Evolutionary conservation across 2,113 vertebrate species (phyloP), one percentile per base, ranked within the genome.

Genomic region (Okapia johnstoni): DNA sequence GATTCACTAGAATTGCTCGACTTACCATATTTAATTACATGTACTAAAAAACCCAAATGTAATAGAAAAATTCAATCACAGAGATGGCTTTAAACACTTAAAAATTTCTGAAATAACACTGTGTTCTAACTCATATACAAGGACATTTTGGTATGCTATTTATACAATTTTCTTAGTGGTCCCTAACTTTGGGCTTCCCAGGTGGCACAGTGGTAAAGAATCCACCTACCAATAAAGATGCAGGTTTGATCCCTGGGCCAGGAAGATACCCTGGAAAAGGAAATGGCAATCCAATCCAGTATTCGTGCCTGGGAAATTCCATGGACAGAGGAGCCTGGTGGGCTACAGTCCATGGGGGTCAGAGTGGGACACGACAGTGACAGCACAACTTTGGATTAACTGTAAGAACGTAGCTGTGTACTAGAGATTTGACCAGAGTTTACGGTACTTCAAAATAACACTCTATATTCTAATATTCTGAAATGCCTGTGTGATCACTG

Each of bases 31-130:
- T 97, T 92, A 95, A 85, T 88, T 66, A 95, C 93, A 85, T 52
- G 17, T 76, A 90, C 40, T 96, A 85, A 77, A 95, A 90, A 95
- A 85, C 63, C 54, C 81, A 96, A 96, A 97, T 88, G 54, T 79
- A 83, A 93, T 93, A 88, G 55, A 93, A 96, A 97, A 97, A 79
- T 58, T 81, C 43, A 96, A 19, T 84, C 63, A 96, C 30, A 85
- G 66, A 93, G 58, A 55, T 33, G 48, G 76, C 52, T 96, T 88
- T 93, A 88, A 88, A 70, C 10, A 85, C 12, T 43, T 43, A 77
- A 58, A 92, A 57, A 95, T 85, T 95, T 96, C 50, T 77, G n/a
- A 95, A 73, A 17, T 86, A 88, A 93, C 28, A 94, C 30, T 80
- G 70, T 90, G 87, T 95, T 92, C 33, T 90, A 84, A 83, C 6